These are phyloP conservation scores for Anarrhichthys ocellatus DNA, from an alignment of 2,113 vertebrate genomes.

Conservation along the genomic window DNA sequence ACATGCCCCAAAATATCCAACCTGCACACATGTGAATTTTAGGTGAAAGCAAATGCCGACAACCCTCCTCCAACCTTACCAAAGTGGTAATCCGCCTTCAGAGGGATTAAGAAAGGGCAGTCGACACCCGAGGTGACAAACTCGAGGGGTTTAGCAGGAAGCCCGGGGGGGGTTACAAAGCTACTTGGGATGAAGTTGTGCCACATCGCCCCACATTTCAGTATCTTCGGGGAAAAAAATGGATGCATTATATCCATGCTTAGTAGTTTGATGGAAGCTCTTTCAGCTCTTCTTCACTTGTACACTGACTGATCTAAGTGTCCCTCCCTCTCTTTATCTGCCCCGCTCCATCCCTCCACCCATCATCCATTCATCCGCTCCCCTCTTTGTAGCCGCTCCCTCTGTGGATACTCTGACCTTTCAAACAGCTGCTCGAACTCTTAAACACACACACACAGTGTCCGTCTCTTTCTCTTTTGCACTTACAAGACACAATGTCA, in stretches of 20 bases:
- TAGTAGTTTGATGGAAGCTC: not conserved
- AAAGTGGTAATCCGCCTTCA: conserved; percentile 13
- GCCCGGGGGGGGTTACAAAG: not conserved
- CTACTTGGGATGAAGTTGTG: not conserved
- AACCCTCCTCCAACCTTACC: too few species aligned
- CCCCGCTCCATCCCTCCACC: not conserved
- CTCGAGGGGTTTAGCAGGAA: not conserved
- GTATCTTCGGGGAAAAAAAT: not conserved
- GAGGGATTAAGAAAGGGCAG: conserved; percentile 44
- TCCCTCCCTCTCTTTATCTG: not conserved
- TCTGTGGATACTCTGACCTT: conserved; percentile 69
- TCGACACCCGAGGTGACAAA: conserved; percentile 21
- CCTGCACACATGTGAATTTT: too few species aligned
- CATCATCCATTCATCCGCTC: conserved; percentile 53
- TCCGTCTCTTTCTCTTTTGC: not conserved
- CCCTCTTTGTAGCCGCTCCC: conserved; percentile 31
- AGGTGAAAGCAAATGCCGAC: not conserved
- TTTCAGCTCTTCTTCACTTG: conserved; percentile 13
- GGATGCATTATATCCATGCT: not conserved
- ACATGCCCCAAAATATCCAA: not conserved
- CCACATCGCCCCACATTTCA: not conserved
- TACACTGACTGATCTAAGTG: conserved; percentile 8
- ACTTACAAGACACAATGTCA: not conserved
- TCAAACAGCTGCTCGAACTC: conserved; percentile 65
- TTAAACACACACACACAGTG: not conserved